Conservation (phyloP, 37 sponge, comb jelly and placozoan genomes). For the Cladorhizidae sp. region DNA sequence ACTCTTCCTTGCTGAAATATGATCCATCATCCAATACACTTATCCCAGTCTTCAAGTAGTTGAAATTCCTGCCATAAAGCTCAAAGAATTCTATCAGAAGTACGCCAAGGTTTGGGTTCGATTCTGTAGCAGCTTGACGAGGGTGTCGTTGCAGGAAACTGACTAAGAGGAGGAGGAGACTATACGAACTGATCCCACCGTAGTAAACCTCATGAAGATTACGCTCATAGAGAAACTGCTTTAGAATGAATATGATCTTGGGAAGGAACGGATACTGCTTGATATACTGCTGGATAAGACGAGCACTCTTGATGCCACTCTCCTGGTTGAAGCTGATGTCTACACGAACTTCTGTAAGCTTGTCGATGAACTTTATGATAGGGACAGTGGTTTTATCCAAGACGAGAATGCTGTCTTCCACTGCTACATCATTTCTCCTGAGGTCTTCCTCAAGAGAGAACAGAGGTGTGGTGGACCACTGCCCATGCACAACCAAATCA, state of each 20-base stretch:
- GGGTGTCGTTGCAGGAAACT: conserved; percentile 91
- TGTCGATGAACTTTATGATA: conserved; percentile 90
- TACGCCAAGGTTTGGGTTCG: conserved; percentile 88
- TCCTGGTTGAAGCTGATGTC: conserved; percentile 93
- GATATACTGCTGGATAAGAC: conserved; percentile 60
- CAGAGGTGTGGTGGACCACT: conserved; percentile 70
- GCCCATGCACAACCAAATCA: conserved; percentile 90
- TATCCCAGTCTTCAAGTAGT: conserved; percentile 89
- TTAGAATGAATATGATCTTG: conserved; percentile 84
- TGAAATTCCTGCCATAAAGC: conserved; percentile 90
- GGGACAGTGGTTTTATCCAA: conserved; percentile 93
- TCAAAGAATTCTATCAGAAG: conserved; percentile 98
- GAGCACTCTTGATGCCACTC: conserved; percentile 68
- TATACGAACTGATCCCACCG: conserved; percentile 96
- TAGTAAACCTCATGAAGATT: conserved; percentile 92
- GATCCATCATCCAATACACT: conserved; percentile 76
- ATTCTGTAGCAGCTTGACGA: conserved; percentile 43
- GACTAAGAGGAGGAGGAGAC: conserved; percentile 87
- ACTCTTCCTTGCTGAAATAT: conserved; percentile 82
- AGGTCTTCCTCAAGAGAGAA: conserved; percentile 75
- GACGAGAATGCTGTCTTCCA: conserved; percentile 66
- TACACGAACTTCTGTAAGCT: conserved; percentile 76
- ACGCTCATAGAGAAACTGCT: conserved; percentile 93
- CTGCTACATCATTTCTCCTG: conserved; percentile 59
- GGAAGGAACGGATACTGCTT: conserved; percentile 77